These are phyloP conservation scores for Rotaria magnacalcarata DNA, from an alignment of 2,888 invertebrate species.

Conservation along the genomic window DNA sequence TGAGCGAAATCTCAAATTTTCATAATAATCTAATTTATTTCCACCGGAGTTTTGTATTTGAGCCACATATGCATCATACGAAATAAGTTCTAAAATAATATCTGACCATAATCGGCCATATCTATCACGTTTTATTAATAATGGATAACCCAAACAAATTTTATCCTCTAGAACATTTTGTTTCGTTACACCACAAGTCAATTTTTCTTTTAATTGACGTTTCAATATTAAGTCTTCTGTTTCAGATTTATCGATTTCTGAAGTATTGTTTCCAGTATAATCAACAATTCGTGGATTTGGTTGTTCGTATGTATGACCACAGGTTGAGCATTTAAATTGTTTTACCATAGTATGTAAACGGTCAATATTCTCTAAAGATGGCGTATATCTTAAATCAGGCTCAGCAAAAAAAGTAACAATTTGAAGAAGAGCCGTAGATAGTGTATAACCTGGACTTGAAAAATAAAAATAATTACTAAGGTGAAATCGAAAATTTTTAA, in stretches of 20 bases:
- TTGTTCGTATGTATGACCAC: background rate
- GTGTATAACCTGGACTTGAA: background rate
- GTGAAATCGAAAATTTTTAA: too few relatives aligned
- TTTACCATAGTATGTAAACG: background rate
- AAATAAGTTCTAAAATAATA: background rate
- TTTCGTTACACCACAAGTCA: constrained; percentile 36
- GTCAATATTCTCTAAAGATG: background rate
- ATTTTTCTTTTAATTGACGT: constrained; percentile 4
- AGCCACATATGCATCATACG: constrained; percentile 2
- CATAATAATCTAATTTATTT: constrained; percentile 17
- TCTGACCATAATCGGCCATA: constrained; percentile 19
- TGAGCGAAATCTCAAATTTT: background rate
- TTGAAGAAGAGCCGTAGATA: background rate
- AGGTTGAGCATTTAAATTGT: background rate
- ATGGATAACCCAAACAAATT: constrained; percentile 28
- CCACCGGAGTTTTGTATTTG: background rate
- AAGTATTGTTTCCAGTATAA: background rate
- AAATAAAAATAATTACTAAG: too few relatives aligned
- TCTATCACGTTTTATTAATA: background rate
- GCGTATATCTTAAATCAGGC: background rate
- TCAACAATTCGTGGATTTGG: background rate
- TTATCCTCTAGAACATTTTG: background rate
- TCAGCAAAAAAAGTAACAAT: constrained; percentile 3
- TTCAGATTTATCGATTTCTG: background rate
- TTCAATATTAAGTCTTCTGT: background rate